Evolutionary conservation across 2,797 vertebrate species (phyloP).

Genomic region (Sarcoramphus papa): DNA sequence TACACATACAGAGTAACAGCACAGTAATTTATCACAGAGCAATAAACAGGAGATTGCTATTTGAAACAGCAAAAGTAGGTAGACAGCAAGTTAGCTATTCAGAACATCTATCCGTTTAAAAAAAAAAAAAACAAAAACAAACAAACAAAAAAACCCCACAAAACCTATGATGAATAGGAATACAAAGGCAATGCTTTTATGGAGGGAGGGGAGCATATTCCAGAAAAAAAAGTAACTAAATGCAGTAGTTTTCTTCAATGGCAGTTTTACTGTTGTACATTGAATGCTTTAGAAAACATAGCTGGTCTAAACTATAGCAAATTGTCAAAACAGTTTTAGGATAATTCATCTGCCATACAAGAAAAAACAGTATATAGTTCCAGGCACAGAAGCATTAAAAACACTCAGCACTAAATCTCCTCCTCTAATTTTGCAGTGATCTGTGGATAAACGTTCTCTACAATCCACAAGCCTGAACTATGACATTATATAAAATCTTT

Average conservation of each 20-base stretch:
- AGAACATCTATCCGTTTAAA: neutral
- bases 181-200: neutral
- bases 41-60: neutral
- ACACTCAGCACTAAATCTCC: neutral
- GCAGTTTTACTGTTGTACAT: neutral
- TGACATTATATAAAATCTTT: neutral
- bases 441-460: neutral
- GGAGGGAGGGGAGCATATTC: neutral
- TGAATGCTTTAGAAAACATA: neutral
- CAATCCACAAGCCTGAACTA: neutral
- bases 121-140: neutral
- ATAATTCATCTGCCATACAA: neutral
- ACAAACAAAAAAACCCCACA: neutral
- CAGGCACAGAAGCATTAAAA: neutral
- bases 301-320: neutral
- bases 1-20: neutral
- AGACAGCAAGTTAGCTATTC: neutral
- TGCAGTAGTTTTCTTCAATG: neutral
- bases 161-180: neutral
- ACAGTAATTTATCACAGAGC: neutral
- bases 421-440: neutral
- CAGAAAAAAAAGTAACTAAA: neutral
- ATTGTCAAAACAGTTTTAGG: conserved; percentile 7
- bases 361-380: neutral
- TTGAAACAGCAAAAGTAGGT: neutral